These are phyloP conservation scores for Acestrorhynchus altus DNA, from an alignment of 2,797 vertebrate species.

Conservation along the genomic window DNA sequence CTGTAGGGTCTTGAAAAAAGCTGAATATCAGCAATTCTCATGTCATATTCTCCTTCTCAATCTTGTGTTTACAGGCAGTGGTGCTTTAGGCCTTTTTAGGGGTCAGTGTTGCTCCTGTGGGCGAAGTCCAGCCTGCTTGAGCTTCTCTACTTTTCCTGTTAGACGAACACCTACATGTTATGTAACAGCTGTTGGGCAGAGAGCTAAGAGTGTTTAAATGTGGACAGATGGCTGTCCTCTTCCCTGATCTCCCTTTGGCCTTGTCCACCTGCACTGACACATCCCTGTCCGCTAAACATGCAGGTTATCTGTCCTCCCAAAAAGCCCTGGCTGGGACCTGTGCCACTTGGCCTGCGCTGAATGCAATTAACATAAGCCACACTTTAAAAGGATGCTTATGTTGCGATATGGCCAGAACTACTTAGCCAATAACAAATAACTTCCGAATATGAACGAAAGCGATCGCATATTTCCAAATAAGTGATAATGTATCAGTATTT, in stretches of 20 bases:
- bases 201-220: conserved; percentile 17
- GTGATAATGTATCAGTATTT: background rate
- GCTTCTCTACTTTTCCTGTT: background rate
- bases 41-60: too few species aligned
- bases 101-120: background rate
- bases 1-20: too few species aligned
- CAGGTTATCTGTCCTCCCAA: conserved; percentile 22
- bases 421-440: too few species aligned
- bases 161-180: conserved; percentile 1
- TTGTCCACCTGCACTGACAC: conserved; percentile 40
- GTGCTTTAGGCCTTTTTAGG: too few species aligned
- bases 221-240: conserved; percentile 53
- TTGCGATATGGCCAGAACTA: too few species aligned
- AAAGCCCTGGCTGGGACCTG: conserved; percentile 33
- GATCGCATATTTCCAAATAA: too few species aligned
- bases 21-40: too few species aligned
- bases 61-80: too few species aligned
- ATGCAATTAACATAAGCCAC: background rate
- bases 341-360: conserved; percentile 11
- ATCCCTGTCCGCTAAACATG: conserved; percentile 38
- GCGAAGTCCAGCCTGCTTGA: background rate
- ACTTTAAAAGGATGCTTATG: background rate
- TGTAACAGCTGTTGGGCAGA: conserved; percentile 23
- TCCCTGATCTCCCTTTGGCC: conserved; percentile 38
- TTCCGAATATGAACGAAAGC: too few species aligned